These are phyloP conservation scores for Sminthurinus aureus DNA, from an alignment of 2,888 invertebrate genomes.

Conservation along the genomic window DNA sequence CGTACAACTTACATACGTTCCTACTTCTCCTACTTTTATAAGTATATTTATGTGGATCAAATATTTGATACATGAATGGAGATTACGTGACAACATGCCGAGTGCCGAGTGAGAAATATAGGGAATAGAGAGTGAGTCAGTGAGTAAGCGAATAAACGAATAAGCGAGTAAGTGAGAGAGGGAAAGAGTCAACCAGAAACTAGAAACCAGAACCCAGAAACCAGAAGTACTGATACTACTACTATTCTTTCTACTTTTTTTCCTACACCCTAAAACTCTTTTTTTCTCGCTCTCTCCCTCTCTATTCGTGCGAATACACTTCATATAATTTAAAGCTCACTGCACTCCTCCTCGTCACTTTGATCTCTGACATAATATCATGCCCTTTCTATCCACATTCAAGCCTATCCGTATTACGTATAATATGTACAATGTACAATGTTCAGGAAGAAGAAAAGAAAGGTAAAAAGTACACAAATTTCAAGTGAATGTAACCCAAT, in stretches of 20 bases:
- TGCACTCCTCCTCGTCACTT: constrained; percentile 2
- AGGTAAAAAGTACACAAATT: not conserved
- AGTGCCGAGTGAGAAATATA: not conserved
- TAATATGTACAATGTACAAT: not conserved
- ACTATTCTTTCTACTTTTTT: not conserved
- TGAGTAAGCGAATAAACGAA: too few relatives aligned
- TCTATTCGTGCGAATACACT: constrained; percentile 13
- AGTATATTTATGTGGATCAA: not conserved
- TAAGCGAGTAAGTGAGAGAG: too few relatives aligned
- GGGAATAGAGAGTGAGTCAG: not conserved
- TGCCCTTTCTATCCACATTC: too few relatives aligned
- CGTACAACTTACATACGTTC: too few relatives aligned
- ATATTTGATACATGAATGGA: constrained; percentile 4
- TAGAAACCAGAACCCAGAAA: too few relatives aligned
- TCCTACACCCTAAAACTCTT: not conserved
- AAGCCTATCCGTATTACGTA: too few relatives aligned
- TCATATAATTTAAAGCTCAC: constrained; percentile 22
- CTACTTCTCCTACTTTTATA: not conserved
- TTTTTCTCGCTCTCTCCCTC: not conserved
- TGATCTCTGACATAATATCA: not conserved
- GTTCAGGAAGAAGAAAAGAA: not conserved
- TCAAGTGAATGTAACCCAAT: not conserved
- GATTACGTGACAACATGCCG: constrained; percentile 35
- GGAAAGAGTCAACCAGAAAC: too few relatives aligned
- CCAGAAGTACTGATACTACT: too few relatives aligned